phyloP scores from a whole-genome alignment of 2,888 invertebrate species.

The Timandra comae region DNA sequence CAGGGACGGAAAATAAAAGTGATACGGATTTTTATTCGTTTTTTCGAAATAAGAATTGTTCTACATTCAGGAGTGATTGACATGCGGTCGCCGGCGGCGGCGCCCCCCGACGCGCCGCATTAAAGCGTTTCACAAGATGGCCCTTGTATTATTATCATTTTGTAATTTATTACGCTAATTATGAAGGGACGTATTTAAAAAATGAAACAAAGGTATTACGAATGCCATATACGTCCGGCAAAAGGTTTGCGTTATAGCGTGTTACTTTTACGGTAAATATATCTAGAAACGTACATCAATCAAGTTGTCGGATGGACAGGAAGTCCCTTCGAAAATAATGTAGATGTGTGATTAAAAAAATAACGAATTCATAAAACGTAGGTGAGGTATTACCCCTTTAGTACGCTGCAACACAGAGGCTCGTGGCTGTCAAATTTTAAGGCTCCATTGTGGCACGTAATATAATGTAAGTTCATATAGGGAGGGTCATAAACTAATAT shows the following conservation, averaged over 20 bases:
- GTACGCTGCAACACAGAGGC: too few relatives aligned
- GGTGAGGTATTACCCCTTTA: conserved; percentile 50
- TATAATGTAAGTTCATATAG: conserved; percentile 45
- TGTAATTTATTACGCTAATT: conserved; percentile 77
- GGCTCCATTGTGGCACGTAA: neutral
- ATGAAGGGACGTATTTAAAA: conserved; percentile 69
- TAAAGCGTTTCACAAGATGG: conserved; percentile 69
- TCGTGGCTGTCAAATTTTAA: too few relatives aligned
- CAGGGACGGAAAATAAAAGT: conserved; percentile 59
- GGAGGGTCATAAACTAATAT: conserved; percentile 54
- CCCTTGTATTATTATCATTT: conserved; percentile 73
- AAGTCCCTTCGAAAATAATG: conserved; percentile 68
- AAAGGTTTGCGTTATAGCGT: conserved; percentile 40
- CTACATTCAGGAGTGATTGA: conserved; percentile 74
- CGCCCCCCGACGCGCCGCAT: conserved; percentile 65
- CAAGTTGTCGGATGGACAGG: conserved; percentile 71
- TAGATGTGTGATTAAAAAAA: conserved; percentile 71
- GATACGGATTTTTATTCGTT: conserved; percentile 57
- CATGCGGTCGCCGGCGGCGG: conserved; percentile 69
- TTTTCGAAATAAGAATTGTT: conserved; percentile 74
- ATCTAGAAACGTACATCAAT: conserved; percentile 73
- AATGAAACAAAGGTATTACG: conserved; percentile 70
- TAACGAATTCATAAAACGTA: conserved; percentile 62
- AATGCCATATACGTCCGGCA: conserved; percentile 56
- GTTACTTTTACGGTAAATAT: conserved; percentile 67